Evolutionary conservation across 2,888 invertebrate species (phyloP).

Genomic region (Nematopogon swammerdamellus): DNA sequence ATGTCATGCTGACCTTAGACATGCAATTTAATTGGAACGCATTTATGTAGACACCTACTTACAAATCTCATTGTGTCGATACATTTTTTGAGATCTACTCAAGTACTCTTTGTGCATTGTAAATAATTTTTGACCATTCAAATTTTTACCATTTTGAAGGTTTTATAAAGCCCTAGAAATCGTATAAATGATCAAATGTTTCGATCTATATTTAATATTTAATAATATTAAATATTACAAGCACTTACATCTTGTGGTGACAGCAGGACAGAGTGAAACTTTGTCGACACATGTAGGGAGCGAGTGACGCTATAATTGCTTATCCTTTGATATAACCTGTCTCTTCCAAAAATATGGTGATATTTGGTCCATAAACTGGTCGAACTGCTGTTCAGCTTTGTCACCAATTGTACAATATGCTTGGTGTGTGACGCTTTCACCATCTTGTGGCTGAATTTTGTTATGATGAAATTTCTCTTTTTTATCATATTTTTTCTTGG

Average conservation of each 20-base stretch:
- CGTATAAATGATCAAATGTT: no score
- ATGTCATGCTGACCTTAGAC: no score
- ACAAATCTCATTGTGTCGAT: no score
- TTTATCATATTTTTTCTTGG: no score
- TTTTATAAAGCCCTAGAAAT: no score
- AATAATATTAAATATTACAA: not conserved
- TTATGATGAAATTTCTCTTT: no score
- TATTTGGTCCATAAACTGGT: not conserved
- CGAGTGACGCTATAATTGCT: not conserved
- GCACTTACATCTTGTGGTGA: slow-evolving; percentile 43
- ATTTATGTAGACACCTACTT: no score
- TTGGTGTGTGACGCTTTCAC: not conserved
- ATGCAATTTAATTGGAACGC: no score
- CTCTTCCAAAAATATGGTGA: not conserved
- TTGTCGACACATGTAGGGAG: slow-evolving; percentile 10
- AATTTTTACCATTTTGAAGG: no score
- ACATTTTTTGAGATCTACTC: no score
- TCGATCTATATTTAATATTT: not conserved
- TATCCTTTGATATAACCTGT: not conserved
- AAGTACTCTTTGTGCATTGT: no score
- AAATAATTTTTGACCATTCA: no score
- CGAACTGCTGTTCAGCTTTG: not conserved
- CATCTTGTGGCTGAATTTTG: not conserved
- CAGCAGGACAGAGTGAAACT: slow-evolving; percentile 21
- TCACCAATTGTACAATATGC: not conserved